Percentiles rank a stretch among this genome's conserved stretches.
Evolutionary conservation across 2,113 vertebrate genomes (phyloP).

Genomic region (Podarcis raffonei): DNA sequence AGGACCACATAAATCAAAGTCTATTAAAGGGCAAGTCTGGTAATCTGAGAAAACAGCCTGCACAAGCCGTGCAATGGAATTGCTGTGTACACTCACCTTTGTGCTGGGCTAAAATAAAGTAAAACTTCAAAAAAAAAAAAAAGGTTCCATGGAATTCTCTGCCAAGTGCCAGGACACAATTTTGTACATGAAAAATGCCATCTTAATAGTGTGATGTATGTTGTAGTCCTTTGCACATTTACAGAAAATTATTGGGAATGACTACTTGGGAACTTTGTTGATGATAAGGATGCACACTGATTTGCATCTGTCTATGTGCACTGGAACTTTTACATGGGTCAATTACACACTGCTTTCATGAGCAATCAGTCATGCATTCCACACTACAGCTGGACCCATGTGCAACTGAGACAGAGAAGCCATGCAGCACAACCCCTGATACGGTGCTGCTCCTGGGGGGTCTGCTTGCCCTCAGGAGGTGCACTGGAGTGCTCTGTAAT

Average conservation of each 20-base stretch:
- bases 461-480: background rate
- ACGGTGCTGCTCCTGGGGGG: background rate
- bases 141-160: slow-evolving; percentile 49
- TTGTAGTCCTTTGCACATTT: background rate
- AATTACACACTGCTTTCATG: background rate
- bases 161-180: slow-evolving; percentile 5
- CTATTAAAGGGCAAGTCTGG: slow-evolving; percentile 68
- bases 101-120: slow-evolving; percentile 61
- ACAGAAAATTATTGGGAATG: background rate
- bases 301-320: background rate
- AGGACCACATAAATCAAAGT: slow-evolving; percentile 72
- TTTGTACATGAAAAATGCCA: background rate
- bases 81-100: slow-evolving; percentile 46
- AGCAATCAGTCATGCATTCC: background rate
- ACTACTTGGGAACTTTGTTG: background rate
- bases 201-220: background rate
- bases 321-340: background rate
- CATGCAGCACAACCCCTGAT: background rate
- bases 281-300: background rate
- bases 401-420: background rate
- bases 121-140: slow-evolving; percentile 36
- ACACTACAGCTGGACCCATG: background rate
- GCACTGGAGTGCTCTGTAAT: background rate
- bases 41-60: slow-evolving; percentile 71
- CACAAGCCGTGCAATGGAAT: slow-evolving; percentile 51